These are phyloP conservation scores for Andricus curvator DNA, from an alignment of 2,888 invertebrate species.

Conservation along the genomic window DNA sequence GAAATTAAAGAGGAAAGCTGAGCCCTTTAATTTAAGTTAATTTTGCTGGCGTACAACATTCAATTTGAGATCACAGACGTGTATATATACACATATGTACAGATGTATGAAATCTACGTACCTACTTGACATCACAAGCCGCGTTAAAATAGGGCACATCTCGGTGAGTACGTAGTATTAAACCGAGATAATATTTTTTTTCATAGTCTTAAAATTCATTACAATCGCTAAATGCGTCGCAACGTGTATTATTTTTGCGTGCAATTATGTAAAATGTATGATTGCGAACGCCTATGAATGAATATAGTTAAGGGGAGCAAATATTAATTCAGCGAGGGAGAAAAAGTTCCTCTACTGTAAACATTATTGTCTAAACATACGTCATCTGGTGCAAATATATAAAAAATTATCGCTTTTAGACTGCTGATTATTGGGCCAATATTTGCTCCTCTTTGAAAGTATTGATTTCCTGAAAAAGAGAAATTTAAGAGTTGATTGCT, in stretches of 20 bases:
- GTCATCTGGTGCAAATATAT: neutral
- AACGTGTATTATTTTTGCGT: slow-evolving; percentile 35
- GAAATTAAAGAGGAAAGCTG: slow-evolving; percentile 8
- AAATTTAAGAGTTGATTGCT: slow-evolving; percentile 10
- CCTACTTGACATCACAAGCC: slow-evolving; percentile 78
- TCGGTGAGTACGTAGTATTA: slow-evolving; percentile 75
- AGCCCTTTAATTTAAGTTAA: slow-evolving; percentile 33
- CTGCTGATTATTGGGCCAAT: neutral
- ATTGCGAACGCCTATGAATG: slow-evolving; percentile 32
- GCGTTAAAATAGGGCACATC: slow-evolving; percentile 77
- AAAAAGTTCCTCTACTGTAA: neutral
- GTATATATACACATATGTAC: slow-evolving; percentile 57
- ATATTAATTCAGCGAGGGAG: neutral
- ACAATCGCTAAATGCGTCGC: slow-evolving; percentile 14
- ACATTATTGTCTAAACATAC: neutral
- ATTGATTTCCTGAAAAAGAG: neutral
- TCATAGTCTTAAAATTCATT: neutral
- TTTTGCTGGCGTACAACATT: slow-evolving; percentile 19
- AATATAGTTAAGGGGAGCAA: slow-evolving; percentile 6
- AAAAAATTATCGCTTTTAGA: neutral
- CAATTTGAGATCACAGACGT: slow-evolving; percentile 44
- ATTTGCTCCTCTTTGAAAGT: slow-evolving; percentile 4
- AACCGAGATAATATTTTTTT: slow-evolving; percentile 58
- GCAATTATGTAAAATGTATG: slow-evolving; percentile 30
- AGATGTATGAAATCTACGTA: slow-evolving; percentile 72